These are phyloP conservation scores for Alethe castanea DNA, from an alignment of 2,113 vertebrate genomes.

Conservation along the genomic window DNA sequence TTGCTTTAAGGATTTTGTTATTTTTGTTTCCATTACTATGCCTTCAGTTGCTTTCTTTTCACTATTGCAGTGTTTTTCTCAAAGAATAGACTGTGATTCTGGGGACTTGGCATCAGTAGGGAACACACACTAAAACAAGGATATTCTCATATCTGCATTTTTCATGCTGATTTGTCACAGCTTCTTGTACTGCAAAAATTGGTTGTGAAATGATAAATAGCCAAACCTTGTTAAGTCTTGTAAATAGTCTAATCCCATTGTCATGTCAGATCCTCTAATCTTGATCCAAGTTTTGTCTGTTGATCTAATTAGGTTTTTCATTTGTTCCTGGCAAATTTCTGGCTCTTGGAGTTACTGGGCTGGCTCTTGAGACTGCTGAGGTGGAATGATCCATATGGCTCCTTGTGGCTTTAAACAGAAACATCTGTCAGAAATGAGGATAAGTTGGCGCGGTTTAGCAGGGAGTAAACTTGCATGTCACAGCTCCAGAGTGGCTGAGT, in stretches of 20 bases:
- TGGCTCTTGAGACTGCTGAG: slow-evolving; percentile 32
- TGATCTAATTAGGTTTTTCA: slow-evolving; percentile 47
- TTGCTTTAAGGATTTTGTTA: neutral
- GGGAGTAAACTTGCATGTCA: neutral
- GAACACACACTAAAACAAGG: neutral
- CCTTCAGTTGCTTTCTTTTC: neutral
- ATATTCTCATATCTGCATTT: neutral
- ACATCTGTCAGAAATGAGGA: slow-evolving; percentile 46
- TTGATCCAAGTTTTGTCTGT: neutral
- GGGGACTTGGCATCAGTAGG: neutral
- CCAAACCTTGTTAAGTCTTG: neutral
- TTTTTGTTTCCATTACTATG: neutral
- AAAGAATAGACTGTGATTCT: neutral
- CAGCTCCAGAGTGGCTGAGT: neutral
- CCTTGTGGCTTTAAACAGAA: slow-evolving; percentile 58
- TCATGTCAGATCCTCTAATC: neutral
- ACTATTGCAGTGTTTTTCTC: neutral
- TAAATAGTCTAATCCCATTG: slow-evolving; percentile 4
- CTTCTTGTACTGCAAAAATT: neutral
- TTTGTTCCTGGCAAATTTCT: slow-evolving; percentile 53
- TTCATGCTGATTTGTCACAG: neutral
- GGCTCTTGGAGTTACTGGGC: slow-evolving; percentile 16
- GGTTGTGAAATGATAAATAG: neutral
- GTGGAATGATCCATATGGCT: slow-evolving; percentile 38
- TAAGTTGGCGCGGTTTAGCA: slow-evolving; percentile 1